phyloP scores from a whole-genome alignment of 2,888 invertebrate species.

The Norana najaformis region DNA sequence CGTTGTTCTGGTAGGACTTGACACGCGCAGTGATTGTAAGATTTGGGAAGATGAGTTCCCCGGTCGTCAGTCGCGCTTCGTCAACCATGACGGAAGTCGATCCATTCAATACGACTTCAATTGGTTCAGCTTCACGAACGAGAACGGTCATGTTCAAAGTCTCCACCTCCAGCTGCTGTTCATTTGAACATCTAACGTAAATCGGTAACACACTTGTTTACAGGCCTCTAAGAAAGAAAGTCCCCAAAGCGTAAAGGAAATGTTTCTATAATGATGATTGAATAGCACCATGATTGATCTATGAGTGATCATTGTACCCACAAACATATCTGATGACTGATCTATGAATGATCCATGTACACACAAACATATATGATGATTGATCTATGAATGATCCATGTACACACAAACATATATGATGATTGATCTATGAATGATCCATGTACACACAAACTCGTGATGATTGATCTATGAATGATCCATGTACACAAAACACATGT shows the following conservation, averaged over 20 bases:
- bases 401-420: too few species aligned
- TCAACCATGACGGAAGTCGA: conserved; percentile 79
- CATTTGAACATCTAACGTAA: conserved; percentile 76
- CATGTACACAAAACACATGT: too few species aligned
- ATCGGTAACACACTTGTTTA: not conserved
- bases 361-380: not conserved
- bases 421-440: too few species aligned
- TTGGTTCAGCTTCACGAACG: conserved; percentile 77
- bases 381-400: too few species aligned
- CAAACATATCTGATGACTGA: not conserved
- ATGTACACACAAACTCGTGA: too few species aligned
- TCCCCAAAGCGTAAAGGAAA: too few species aligned
- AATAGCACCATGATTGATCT: too few species aligned
- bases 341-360: too few species aligned
- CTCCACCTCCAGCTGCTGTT: conserved; percentile 69
- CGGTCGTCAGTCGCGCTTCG: conserved; percentile 80
- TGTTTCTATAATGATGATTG: too few species aligned
- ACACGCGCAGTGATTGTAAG: conserved; percentile 69
- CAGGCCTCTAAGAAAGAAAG: too few species aligned
- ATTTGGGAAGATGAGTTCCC: conserved; percentile 85
- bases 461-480: too few species aligned
- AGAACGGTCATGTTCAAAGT: conserved; percentile 69
- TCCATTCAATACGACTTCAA: conserved; percentile 72
- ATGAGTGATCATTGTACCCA: not conserved
- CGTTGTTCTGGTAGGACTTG: not conserved